These are phyloP conservation scores for Chaetops frenatus DNA, from an alignment of 2,113 vertebrate genomes.

Conservation along the genomic window DNA sequence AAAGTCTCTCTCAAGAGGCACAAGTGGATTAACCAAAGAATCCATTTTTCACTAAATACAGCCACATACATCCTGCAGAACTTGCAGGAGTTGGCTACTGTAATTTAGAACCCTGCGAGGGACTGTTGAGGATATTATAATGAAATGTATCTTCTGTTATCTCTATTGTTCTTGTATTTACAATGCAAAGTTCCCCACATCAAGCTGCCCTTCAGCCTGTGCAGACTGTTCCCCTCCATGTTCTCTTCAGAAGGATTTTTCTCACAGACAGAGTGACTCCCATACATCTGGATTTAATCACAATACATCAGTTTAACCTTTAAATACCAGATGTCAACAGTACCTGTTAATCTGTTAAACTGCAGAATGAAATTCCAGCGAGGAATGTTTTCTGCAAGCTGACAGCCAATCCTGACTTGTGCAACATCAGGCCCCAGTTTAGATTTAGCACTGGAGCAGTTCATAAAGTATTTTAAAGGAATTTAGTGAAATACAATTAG, in stretches of 20 bases:
- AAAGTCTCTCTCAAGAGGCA: neutral
- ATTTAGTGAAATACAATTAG: neutral
- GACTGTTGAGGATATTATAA: neutral
- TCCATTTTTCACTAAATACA: neutral
- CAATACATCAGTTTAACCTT: neutral
- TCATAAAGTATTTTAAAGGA: neutral
- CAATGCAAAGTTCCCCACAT: neutral
- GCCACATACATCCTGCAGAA: neutral
- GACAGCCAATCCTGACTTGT: neutral
- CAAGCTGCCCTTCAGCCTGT: neutral
- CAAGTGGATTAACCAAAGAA: neutral
- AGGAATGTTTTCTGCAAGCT: neutral
- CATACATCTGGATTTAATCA: conserved; percentile 45
- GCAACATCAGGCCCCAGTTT: neutral
- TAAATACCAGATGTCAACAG: conserved; percentile 43
- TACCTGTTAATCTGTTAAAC: conserved; percentile 50
- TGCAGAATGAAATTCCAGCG: neutral
- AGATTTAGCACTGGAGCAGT: neutral
- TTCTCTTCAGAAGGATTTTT: neutral
- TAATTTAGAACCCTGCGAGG: neutral
- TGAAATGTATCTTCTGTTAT: neutral
- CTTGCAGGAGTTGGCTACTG: neutral
- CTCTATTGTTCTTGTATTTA: neutral
- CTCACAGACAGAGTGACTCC: conserved; percentile 28
- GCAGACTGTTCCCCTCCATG: neutral